Base-by-base conservation (phyloP, 2,113 vertebrate species). In the Cheirogaleus medius region DNA sequence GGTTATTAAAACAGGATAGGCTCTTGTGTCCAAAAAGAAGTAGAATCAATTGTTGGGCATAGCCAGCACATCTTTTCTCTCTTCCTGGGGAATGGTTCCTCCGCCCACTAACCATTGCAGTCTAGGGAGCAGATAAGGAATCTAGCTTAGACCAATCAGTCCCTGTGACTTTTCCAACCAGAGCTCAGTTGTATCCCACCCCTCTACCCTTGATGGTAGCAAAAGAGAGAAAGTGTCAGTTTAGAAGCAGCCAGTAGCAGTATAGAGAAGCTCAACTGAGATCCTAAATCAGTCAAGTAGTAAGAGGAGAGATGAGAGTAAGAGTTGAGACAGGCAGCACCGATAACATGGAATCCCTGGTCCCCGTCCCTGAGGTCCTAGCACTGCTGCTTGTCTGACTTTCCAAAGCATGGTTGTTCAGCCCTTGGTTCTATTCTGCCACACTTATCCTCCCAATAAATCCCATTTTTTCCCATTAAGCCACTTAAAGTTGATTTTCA, bases 121-220 rank as follows among this genome's bases (percentile, higher is more conserved):
- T 58, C 27, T 29, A 91, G n/a, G 42, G 10, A 89, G 34, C 80
- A 90, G 63, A 68, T 9, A 42, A 93, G 17, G 21, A 56, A 63
- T 54, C 87, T 29, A 73, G 27, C 11, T 18, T 77, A 37, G 15
- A 39, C 15, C 39, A 29, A 7, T 3, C 5, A 4, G 74, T 92
- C 63, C 66, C 74, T 69, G 13, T 9, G 27, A 76, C 39, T 90
- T 82, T 58, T 66, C 32, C 54, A 96, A 27, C 20, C 58, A 93
- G 32, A 42, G 29, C 14, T 76, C 49, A n/a, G 14, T 8, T 39
- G 39, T 8, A 27, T 20, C 37, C 29, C 15, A 83, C 8, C 29
- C 21, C 68, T 56, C 7, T 27, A 54, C 11, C 64, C 44, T 37
- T 32, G 23, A 56, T 34, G 78, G 52, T 49, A 52, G 27, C 14